Conservation (phyloP, 2,113 vertebrate species). For the Carassius auratus region DNA sequence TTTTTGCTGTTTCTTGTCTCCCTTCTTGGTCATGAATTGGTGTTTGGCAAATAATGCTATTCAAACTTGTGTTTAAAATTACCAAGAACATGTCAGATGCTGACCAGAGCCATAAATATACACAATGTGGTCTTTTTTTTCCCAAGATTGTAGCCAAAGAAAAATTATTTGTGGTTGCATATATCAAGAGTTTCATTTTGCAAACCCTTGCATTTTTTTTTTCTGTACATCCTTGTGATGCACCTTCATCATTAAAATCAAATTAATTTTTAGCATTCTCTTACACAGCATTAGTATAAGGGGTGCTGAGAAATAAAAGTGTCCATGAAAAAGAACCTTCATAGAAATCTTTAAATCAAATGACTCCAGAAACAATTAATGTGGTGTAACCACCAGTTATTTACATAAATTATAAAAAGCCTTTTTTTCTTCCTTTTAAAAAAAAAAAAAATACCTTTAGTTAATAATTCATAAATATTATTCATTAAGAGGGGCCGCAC, state of each 20-base stretch:
- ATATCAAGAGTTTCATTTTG: neutral
- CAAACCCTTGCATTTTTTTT: neutral
- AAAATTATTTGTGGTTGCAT: neutral
- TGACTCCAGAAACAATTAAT: too few species aligned
- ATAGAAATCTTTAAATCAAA: too few species aligned
- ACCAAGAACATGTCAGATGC: conserved; percentile 12
- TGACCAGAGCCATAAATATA: neutral
- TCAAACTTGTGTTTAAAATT: neutral
- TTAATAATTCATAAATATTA: too few species aligned
- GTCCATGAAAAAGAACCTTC: too few species aligned
- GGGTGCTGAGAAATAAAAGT: neutral
- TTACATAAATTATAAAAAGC: too few species aligned
- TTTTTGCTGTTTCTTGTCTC: conserved; percentile 38
- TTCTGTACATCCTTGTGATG: neutral
- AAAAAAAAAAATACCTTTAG: too few species aligned
- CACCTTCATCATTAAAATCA: neutral
- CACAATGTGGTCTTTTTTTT: neutral
- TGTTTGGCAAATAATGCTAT: neutral
- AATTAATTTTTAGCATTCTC: neutral
- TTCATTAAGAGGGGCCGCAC: neutral
- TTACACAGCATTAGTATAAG: neutral
- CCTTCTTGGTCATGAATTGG: conserved; percentile 39
- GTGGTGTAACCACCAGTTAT: neutral
- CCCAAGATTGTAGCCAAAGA: neutral
- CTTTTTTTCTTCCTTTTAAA: too few species aligned